Percentiles rank a stretch among this genome's conserved stretches.
Evolutionary conservation across 2,888 invertebrate genomes (phyloP).

Genomic region (Pristionchus arcanus): DNA sequence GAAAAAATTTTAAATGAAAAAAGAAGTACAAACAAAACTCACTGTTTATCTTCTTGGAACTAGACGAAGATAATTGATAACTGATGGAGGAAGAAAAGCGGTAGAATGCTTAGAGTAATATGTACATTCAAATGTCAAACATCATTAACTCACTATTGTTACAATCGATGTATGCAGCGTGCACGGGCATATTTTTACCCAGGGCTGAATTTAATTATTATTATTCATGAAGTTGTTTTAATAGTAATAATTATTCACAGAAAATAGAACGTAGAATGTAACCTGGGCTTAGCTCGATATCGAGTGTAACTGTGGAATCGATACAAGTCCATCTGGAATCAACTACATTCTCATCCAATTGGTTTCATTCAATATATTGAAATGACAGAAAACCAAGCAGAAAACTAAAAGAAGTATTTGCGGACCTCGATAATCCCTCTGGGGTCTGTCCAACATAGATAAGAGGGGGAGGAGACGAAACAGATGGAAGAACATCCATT

Average conservation of each 20-base stretch:
- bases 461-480: not conserved
- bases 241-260: not conserved
- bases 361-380: not conserved
- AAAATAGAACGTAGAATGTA: not conserved
- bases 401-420: not conserved
- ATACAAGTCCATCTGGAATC: not conserved
- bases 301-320: not conserved
- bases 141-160: not conserved
- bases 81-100: not conserved
- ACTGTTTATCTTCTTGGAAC: not conserved
- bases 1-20: not conserved
- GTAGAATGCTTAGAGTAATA: not conserved
- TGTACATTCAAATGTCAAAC: not conserved
- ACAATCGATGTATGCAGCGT: not conserved
- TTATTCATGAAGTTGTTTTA: not conserved
- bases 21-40: not conserved
- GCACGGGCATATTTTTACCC: not conserved
- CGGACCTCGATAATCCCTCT: not conserved
- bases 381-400: not conserved
- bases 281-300: not conserved
- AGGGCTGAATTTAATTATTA: not conserved
- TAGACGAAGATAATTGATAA: not conserved
- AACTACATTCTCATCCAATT: not conserved
- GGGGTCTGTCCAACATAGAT: not conserved
- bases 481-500: not conserved